A percentile compares a stretch with the other conserved stretches of the same genome.
Conservation (phyloP, 2,113 vertebrate genomes). For the Brevimyrus niger region DNA sequence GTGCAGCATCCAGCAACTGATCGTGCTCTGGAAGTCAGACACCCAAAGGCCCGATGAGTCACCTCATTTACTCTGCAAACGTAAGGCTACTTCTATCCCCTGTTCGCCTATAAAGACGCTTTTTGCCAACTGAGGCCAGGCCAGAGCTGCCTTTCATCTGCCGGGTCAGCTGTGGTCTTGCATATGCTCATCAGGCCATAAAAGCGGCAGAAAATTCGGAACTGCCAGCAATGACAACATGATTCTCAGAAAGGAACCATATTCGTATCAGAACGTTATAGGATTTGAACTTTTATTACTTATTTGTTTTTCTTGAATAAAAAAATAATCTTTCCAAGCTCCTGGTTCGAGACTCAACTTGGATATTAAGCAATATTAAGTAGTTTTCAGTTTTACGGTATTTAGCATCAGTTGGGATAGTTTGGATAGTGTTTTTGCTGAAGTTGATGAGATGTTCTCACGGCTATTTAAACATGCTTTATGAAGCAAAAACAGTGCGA, state of each 20-base stretch:
- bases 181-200: constrained; percentile 27
- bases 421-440: not conserved
- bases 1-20: constrained; percentile 40
- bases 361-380: not conserved
- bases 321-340: not conserved
- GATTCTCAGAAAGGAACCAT: not conserved
- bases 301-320: not conserved
- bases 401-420: not conserved
- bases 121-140: constrained; percentile 37
- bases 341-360: not conserved
- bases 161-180: constrained; percentile 32
- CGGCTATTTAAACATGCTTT: not conserved
- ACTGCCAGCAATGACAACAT: not conserved
- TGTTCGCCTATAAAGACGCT: constrained; percentile 24
- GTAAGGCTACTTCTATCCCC: constrained; percentile 31
- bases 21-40: constrained; percentile 23
- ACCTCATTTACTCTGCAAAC: constrained; percentile 42
- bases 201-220: constrained; percentile 22
- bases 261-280: not conserved
- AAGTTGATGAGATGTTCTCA: not conserved
- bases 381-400: not conserved
- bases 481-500: not conserved
- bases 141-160: constrained; percentile 19
- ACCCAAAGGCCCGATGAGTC: constrained; percentile 39
- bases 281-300: not conserved